These are phyloP conservation scores for Aphaenogaster floridana DNA, from an alignment of 1,140 invertebrate genomes.

Conservation along the genomic window DNA sequence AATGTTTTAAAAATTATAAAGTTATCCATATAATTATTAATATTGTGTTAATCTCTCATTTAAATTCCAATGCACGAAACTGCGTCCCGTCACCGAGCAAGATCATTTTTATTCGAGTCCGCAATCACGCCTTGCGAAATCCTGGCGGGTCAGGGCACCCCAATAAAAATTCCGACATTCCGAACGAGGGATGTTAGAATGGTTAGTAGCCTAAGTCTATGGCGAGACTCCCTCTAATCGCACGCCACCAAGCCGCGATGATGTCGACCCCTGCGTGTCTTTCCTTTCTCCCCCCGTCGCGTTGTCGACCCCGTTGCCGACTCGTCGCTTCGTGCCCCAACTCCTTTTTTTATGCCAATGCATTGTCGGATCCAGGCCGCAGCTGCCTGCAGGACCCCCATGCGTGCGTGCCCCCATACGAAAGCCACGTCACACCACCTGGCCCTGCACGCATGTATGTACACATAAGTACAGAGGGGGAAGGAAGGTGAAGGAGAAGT, in stretches of 20 bases:
- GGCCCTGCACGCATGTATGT: slow-evolving; percentile 74
- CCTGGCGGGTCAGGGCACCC: not conserved
- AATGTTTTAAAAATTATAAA: not conserved
- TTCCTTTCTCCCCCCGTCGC: not conserved
- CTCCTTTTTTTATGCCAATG: slow-evolving; percentile 76
- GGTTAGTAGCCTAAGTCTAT: slow-evolving; percentile 66
- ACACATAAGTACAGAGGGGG: slow-evolving; percentile 59
- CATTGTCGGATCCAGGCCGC: slow-evolving; percentile 83
- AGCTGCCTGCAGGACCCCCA: slow-evolving; percentile 84
- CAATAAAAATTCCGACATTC: slow-evolving; percentile 49
- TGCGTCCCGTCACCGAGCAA: not conserved
- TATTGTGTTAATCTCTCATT: slow-evolving; percentile 10
- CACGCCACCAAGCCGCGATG: slow-evolving; percentile 67
- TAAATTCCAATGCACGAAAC: slow-evolving; percentile 9
- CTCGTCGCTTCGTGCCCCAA: slow-evolving; percentile 33
- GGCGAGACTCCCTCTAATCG: slow-evolving; percentile 65
- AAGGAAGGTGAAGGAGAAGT: slow-evolving; percentile 62
- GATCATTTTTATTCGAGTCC: slow-evolving; percentile 4
- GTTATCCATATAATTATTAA: not conserved
- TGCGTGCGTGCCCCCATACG: slow-evolving; percentile 82
- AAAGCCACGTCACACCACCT: slow-evolving; percentile 80
- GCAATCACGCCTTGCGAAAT: slow-evolving; percentile 54
- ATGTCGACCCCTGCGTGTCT: slow-evolving; percentile 30
- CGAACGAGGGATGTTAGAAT: slow-evolving; percentile 33
- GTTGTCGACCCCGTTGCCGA: not conserved